Conservation (phyloP, 2,797 vertebrate species). For the Syngnathus rostellatus region DNA sequence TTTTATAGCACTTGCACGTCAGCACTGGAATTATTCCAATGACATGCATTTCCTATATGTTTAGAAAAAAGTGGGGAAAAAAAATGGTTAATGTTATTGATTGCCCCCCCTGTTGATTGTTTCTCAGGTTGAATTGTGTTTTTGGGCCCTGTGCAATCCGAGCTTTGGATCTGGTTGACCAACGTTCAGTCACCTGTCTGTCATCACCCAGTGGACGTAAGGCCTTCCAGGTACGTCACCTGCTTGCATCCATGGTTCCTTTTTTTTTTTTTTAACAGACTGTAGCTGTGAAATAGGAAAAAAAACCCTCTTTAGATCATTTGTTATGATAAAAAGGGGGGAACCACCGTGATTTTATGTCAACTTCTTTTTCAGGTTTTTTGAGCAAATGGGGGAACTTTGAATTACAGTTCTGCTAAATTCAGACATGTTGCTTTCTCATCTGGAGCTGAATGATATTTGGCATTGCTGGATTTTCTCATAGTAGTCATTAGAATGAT, state of each 20-base stretch:
- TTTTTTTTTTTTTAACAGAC: background rate
- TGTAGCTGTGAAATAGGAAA: background rate
- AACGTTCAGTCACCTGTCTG: constrained; percentile 73
- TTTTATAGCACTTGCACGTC: background rate
- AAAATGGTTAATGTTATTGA: background rate
- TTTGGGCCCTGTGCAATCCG: constrained; percentile 82
- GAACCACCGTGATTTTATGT: constrained; percentile 47
- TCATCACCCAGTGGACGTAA: constrained; percentile 81
- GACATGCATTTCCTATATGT: too few species aligned
- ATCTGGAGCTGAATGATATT: background rate
- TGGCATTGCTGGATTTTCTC: background rate
- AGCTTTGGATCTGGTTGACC: constrained; percentile 88
- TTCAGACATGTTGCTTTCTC: constrained; percentile 8
- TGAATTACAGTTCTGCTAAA: constrained; percentile 44
- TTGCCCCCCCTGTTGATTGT: constrained; percentile 2
- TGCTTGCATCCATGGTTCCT: background rate
- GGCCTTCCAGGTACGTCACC: constrained; percentile 75
- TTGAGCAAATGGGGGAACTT: constrained; percentile 23
- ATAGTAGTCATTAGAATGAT: background rate
- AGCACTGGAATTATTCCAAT: background rate
- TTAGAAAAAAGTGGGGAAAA: too few species aligned
- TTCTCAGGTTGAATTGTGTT: constrained; percentile 80
- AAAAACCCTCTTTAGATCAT: background rate
- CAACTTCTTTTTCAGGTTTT: constrained; percentile 35
- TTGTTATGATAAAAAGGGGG: background rate